phyloP scores from a whole-genome alignment of 2,888 invertebrate genomes.

The Neria commutata region DNA sequence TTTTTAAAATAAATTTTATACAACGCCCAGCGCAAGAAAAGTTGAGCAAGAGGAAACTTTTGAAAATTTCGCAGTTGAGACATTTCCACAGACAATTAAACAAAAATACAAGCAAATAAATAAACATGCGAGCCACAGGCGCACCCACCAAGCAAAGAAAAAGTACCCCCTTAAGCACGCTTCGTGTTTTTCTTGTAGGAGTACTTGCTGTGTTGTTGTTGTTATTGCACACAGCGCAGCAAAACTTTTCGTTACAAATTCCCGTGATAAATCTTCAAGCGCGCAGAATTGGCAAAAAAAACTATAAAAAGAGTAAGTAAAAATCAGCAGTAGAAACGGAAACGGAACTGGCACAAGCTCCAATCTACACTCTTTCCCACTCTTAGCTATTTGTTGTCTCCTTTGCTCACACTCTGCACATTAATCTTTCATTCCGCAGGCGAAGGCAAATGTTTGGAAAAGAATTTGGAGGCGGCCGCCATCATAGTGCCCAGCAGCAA shows the following conservation, averaged over 20 bases:
- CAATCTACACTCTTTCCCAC: constrained; percentile 1
- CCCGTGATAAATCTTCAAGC: not conserved
- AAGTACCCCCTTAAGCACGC: no score
- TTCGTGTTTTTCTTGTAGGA: no score
- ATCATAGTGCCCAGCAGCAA: constrained; percentile 43
- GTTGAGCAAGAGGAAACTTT: not conserved
- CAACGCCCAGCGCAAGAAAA: not conserved
- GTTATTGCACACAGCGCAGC: no score
- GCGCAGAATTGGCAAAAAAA: no score
- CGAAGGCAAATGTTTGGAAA: constrained; percentile 60
- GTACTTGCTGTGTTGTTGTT: no score
- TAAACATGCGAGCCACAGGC: no score
- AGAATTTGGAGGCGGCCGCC: constrained; percentile 51
- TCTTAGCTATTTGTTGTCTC: not conserved
- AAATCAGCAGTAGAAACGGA: not conserved
- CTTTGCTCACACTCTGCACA: constrained; percentile 6
- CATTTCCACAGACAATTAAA: constrained; percentile 10
- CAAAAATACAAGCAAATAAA: constrained; percentile 6
- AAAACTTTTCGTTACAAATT: not conserved
- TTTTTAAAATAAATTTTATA: not conserved
- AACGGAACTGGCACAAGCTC: not conserved
- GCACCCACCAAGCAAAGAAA: no score
- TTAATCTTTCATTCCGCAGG: constrained; percentile 39
- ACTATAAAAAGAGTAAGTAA: constrained; percentile 12
- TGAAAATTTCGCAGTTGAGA: not conserved